Conservation (phyloP, 2,888 invertebrate species). For the Petrolisthes manimaculis region DNA sequence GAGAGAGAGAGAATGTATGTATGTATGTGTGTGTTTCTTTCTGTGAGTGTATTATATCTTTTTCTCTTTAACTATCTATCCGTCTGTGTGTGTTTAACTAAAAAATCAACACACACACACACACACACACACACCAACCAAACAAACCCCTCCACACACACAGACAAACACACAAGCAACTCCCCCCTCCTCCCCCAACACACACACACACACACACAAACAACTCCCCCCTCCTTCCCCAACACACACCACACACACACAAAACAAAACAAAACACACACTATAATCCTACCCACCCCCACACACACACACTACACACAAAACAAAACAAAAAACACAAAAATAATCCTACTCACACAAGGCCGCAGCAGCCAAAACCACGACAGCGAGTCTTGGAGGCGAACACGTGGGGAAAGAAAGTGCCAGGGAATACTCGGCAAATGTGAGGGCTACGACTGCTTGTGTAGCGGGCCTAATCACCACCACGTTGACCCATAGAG, state of each 20-base stretch:
- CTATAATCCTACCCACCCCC: not conserved
- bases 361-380: constrained; percentile 43
- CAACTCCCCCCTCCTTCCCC: not conserved
- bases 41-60: not conserved
- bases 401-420: constrained; percentile 83
- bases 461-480: constrained; percentile 86
- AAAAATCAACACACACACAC: not conserved
- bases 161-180: not conserved
- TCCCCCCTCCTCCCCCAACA: not conserved
- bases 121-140: not conserved
- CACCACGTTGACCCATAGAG: constrained; percentile 86
- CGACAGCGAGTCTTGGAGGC: constrained; percentile 74
- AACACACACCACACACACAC: not conserved
- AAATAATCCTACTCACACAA: constrained; percentile 38
- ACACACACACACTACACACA: not conserved
- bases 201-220: not conserved
- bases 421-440: constrained; percentile 89
- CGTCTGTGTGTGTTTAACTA: not conserved
- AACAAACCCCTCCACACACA: not conserved
- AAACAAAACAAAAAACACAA: not conserved
- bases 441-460: constrained; percentile 90
- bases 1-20: not conserved
- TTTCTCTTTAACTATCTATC: not conserved
- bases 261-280: not conserved
- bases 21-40: not conserved